A percentile compares a stretch with the other conserved stretches of the same genome.
Conservation (phyloP, 2,113 vertebrate species). For the Platysternon megacephalum region DNA sequence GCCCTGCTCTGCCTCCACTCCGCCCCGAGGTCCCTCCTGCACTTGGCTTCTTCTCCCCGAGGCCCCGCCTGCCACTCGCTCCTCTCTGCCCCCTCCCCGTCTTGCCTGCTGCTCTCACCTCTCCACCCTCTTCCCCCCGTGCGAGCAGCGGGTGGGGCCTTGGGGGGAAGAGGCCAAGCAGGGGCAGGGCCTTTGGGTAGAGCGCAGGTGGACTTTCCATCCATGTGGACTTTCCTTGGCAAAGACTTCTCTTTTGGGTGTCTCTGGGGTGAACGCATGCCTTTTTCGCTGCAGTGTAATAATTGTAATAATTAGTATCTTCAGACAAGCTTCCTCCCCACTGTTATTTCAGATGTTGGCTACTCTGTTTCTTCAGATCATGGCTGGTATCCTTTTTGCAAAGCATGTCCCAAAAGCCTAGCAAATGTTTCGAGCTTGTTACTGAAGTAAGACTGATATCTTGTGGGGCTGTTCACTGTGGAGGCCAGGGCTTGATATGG, state of each 20-base stretch:
- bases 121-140: too few relatives aligned
- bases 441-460: background rate
- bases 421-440: background rate
- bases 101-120: too few relatives aligned
- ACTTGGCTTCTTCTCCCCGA: too few relatives aligned
- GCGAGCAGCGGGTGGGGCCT: background rate
- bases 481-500: background rate
- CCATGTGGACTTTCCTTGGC: background rate
- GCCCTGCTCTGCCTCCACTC: too few relatives aligned
- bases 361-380: background rate
- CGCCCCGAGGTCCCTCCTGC: too few relatives aligned
- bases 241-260: background rate
- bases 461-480: background rate
- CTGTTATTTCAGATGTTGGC: background rate
- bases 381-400: background rate
- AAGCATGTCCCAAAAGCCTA: background rate
- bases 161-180: too few relatives aligned
- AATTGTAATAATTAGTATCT: background rate
- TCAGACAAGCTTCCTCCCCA: background rate
- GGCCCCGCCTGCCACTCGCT: too few relatives aligned
- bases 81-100: too few relatives aligned
- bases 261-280: background rate
- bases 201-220: too few relatives aligned
- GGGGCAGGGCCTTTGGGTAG: too few relatives aligned
- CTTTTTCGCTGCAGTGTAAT: accelerated